Evolutionary conservation across 2,113 vertebrate genomes (phyloP), one percentile per base, ranked within the genome.

Genomic region (Platycercus adscitus): DNA sequence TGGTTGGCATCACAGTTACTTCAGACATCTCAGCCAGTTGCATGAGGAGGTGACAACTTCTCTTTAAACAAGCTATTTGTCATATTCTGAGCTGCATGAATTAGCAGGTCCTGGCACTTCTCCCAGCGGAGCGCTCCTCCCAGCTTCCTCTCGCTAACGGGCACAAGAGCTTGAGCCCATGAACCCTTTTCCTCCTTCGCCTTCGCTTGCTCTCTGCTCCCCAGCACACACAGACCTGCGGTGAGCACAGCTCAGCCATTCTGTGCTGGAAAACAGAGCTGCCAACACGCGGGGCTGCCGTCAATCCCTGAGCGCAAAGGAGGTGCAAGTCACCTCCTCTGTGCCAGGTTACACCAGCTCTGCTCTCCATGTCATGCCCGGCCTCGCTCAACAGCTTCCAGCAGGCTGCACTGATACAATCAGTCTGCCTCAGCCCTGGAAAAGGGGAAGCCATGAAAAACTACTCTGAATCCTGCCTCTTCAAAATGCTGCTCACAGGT

Each of bases 291-390:
- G 14, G 73, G 60, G 83, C 69, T 88, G 86, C 83, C 17, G 0
- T 81, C 83, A 78, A 25, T 18, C 58, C 90, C 56, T 2, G 35
- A 81, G 82, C 13, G 44, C 83, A 88, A 76, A 60, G 77, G 93
- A 95, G 86, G 90, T 93, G 96, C 72, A 88, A 94, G 92, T 50
- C 92, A 92, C 92, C 92, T 95, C 91, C 73, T 91, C 70, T 0
- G 49, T 96, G 96, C 93, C 96, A 91, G 96, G 93, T 94, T 96
- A 94, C 93, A 95, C 96, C 93, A 87, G 43, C 81, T 91, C 92
- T 31, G 20, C 35, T 25, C 53, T 39, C 88, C 63, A 5, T 50
- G 70, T 85, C 93, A 86, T 53, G 90, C 86, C 83, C 81, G 92
- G 96, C 92, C 86, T 52, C 21, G 10, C 69, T 94, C 86, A 94